phyloP scores from a whole-genome alignment of 1,140 invertebrate species.

The Maniola jurtina region DNA sequence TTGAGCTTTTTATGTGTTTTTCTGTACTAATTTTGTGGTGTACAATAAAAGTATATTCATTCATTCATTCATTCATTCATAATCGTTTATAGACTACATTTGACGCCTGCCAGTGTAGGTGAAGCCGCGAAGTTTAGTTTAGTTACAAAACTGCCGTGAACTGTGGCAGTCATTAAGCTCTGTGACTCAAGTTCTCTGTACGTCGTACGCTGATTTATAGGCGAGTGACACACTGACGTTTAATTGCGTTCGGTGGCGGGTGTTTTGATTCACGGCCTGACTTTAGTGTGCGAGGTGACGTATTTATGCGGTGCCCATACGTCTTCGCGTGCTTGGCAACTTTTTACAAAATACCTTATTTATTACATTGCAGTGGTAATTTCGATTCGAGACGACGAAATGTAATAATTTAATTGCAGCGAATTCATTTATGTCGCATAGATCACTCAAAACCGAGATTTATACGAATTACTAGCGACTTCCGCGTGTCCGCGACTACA shows the following conservation, averaged over 20 bases:
- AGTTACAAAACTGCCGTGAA: neutral
- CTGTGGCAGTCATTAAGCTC: neutral
- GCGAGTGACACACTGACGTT: conserved; percentile 5
- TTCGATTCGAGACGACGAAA: neutral
- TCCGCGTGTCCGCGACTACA: no score
- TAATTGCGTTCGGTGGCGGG: conserved; percentile 1
- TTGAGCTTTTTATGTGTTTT: no score
- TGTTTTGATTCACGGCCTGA: neutral
- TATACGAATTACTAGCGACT: no score
- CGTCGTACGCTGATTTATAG: conserved; percentile 4
- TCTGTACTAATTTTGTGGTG: no score
- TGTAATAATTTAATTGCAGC: no score
- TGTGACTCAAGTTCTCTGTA: neutral
- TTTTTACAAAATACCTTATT: neutral
- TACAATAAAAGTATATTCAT: no score
- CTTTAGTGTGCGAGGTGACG: neutral
- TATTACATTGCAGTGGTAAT: neutral
- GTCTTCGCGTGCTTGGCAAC: neutral
- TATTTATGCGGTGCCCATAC: neutral
- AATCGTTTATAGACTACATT: no score
- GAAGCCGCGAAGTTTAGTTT: no score
- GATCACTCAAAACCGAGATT: no score
- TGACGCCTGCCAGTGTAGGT: no score
- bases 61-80: no score
- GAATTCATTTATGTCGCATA: no score